Evolutionary conservation across 2,888 invertebrate species (phyloP).

Genomic region (Carpatolechia fugitivella): DNA sequence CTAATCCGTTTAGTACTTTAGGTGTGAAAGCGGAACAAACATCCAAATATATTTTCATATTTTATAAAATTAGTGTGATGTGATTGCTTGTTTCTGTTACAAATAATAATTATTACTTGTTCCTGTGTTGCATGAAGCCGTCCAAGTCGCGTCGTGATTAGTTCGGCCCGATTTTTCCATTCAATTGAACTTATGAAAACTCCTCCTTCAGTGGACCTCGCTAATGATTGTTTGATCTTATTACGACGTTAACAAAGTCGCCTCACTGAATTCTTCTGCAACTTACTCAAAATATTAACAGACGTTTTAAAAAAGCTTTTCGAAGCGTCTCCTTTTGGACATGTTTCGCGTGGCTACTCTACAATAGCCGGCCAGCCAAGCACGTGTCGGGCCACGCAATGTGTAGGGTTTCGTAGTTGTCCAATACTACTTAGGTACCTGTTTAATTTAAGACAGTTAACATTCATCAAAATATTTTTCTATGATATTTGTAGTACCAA

Average conservation of each 20-base stretch:
- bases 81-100: neutral
- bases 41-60: too few relatives aligned
- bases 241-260: conserved; percentile 38
- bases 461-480: too few relatives aligned
- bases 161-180: conserved; percentile 66
- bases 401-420: too few relatives aligned
- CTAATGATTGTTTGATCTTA: conserved; percentile 72
- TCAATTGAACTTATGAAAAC: conserved; percentile 76
- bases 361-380: too few relatives aligned
- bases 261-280: conserved; percentile 25
- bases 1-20: too few relatives aligned
- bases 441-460: too few relatives aligned
- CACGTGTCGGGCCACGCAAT: too few relatives aligned
- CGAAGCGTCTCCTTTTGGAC: neutral
- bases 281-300: conserved; percentile 1
- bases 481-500: too few relatives aligned
- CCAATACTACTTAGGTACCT: too few relatives aligned
- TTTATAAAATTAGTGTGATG: neutral
- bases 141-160: conserved; percentile 63
- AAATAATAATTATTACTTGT: conserved; percentile 13
- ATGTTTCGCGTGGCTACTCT: neutral
- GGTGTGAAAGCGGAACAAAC: too few relatives aligned
- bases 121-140: conserved; percentile 32
- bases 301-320: neutral
- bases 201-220: conserved; percentile 31